Evolutionary conservation across 1,140 invertebrate species (phyloP), one percentile per base, ranked within the genome.

Genomic region (Plodia interpunctella): DNA sequence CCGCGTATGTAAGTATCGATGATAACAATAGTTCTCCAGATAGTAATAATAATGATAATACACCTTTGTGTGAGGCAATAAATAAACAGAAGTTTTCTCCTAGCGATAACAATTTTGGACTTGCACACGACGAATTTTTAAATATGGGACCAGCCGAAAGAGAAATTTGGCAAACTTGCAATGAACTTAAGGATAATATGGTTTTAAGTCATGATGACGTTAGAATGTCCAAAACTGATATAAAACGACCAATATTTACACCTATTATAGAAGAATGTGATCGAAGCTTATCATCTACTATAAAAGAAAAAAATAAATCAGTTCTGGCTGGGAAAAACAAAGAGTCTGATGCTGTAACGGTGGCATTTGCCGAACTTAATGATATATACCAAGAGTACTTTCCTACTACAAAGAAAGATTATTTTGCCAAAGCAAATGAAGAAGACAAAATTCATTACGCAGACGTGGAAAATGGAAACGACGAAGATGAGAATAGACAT

Each of bases 1-100:
- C 90, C 18, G 90, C 90, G 9, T 90, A 90, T 66, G 87, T 90
- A 59, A 90, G 90, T 72, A 90, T 90, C 44, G 90, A 90, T 59
- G 90, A 90, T 54, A 82, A 77, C 59, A 87, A 75, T 62, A 81
- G 76, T 65, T 80, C 80, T 13, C 80, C 85, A 21, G 87, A 89
- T 61, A 81, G 54, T 32, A 87, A 85, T 63, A 79, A 78, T 59
- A 85, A 80, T 59, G 83, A 79, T 57, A 78, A 70, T 61, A 68
- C 55, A 56, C 57, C 21, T 19, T 56, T 64, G 28, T 68, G 30
- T 55, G 78, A 80, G 21, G 55, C 60, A 50, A 35, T 70, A 56
- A 68, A 71, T 60, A 87, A 81, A 68, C 66, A 72, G 54, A 83
- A 80, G 62, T 63, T 78, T 63, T 79, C 76, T 61, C 63, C 63